Percentiles rank a stretch among this genome's conserved stretches.
These are phyloP conservation scores for Bryconaethiops microstoma DNA, from an alignment of 2,797 vertebrate species.

Conservation along the genomic window DNA sequence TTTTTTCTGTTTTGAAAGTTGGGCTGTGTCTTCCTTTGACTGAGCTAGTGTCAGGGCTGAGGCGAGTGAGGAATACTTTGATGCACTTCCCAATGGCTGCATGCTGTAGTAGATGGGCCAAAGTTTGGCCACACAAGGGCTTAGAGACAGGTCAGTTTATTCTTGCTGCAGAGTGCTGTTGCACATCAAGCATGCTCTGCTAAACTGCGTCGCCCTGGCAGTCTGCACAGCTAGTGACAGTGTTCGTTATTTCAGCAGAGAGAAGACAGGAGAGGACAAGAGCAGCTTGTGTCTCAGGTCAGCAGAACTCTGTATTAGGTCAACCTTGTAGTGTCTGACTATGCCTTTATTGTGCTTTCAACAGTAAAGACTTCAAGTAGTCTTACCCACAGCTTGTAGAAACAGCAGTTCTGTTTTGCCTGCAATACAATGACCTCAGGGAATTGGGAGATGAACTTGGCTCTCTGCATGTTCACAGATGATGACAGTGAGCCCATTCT, in stretches of 20 bases:
- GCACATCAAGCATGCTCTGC: conserved; percentile 57
- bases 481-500: conserved; percentile 99
- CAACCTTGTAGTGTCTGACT: conserved; percentile 74
- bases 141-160: conserved; percentile 62
- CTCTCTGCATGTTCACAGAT: conserved; percentile 75
- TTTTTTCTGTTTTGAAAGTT: conserved; percentile 33
- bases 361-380: conserved; percentile 70
- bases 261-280: conserved; percentile 88
- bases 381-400: conserved; percentile 63
- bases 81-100: conserved; percentile 51
- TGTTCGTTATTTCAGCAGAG: conserved; percentile 86
- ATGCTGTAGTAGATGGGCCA: conserved; percentile 38
- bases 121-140: conserved; percentile 40
- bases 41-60: conserved; percentile 60
- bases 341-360: conserved; percentile 69
- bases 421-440: conserved; percentile 28
- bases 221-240: conserved; percentile 76
- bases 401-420: conserved; percentile 51
- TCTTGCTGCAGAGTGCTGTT: conserved; percentile 55
- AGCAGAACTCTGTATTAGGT: conserved; percentile 82
- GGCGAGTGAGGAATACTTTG: conserved; percentile 51
- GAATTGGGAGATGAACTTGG: conserved; percentile 32
- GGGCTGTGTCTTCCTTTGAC: conserved; percentile 55
- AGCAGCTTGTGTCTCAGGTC: conserved; percentile 88
- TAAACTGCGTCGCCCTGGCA: conserved; percentile 49